Conservation (phyloP, 2,113 vertebrate genomes). For the Jaculus jaculus region DNA sequence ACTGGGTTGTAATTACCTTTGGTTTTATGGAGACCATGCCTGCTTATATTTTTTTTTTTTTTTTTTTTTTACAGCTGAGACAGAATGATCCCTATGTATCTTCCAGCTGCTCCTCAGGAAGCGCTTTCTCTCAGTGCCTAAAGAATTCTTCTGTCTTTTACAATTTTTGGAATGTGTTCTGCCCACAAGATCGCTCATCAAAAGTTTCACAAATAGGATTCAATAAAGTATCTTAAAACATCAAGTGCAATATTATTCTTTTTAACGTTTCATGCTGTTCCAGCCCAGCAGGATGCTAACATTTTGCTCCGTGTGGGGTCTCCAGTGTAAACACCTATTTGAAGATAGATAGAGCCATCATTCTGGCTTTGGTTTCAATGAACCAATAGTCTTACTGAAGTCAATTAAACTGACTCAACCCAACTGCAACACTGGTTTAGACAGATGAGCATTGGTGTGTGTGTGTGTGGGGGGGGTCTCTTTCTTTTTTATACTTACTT, state of each 20-base stretch:
- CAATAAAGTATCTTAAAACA: conserved; percentile 97
- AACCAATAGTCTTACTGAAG: conserved; percentile 93
- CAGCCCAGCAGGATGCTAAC: conserved; percentile 88
- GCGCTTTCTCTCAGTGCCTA: conserved; percentile 79
- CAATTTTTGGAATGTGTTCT: conserved; percentile 87
- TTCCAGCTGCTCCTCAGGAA: conserved; percentile 83
- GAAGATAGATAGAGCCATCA: conserved; percentile 94
- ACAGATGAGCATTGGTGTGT: conserved; percentile 65
- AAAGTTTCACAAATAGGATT: conserved; percentile 92
- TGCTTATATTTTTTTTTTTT: conserved; percentile 81
- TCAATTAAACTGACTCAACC: conserved; percentile 89
- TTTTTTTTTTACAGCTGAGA: conserved; percentile 76
- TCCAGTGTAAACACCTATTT: conserved; percentile 94
- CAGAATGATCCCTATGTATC: conserved; percentile 80
- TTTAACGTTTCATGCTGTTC: conserved; percentile 87
- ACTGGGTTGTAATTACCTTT: conserved; percentile 78
- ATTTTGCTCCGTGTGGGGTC: conserved; percentile 98
- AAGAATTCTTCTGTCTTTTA: conserved; percentile 85
- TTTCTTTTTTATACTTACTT: background rate
- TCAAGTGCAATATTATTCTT: conserved; percentile 93
- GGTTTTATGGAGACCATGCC: conserved; percentile 69
- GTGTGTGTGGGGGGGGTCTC: background rate
- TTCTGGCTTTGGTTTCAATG: conserved; percentile 93
- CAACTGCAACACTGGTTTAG: conserved; percentile 82
- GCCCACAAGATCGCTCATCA: conserved; percentile 89